phyloP scores from a whole-genome alignment of 2,888 invertebrate species.

The Nemotelus nigrinus region DNA sequence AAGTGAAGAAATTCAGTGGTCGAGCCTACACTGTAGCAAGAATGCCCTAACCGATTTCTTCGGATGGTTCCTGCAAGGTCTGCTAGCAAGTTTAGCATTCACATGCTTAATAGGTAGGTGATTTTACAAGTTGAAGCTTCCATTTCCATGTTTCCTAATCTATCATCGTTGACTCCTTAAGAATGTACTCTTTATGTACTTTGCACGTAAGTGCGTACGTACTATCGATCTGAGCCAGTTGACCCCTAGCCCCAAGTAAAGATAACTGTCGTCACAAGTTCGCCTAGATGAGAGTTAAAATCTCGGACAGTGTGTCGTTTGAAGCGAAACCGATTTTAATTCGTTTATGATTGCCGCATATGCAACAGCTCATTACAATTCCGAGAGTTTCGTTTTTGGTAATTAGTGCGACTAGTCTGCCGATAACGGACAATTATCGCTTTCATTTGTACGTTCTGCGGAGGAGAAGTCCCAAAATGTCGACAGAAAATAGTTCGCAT shows the following conservation, averaged over 20 bases:
- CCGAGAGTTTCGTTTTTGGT: background rate
- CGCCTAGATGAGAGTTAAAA: no score
- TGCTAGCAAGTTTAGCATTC: conserved; percentile 76
- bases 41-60: conserved; percentile 78
- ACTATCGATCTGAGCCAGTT: background rate
- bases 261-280: conserved; percentile 25
- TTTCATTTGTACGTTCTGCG: background rate
- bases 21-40: conserved; percentile 72
- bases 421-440: conserved; percentile 5
- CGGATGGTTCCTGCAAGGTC: conserved; percentile 78
- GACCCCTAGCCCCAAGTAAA: conserved; percentile 14
- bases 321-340: no score
- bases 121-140: background rate
- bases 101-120: conserved; percentile 76
- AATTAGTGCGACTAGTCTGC: background rate
- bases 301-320: no score
- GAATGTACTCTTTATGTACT: no score
- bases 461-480: no score
- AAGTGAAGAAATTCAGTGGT: conserved; percentile 58
- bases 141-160: background rate
- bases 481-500: no score
- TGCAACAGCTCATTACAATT: background rate
- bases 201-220: no score
- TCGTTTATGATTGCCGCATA: background rate
- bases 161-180: background rate